These are phyloP conservation scores for Pygoscelis antarcticus DNA, from an alignment of 2,113 vertebrate genomes.

Conservation along the genomic window DNA sequence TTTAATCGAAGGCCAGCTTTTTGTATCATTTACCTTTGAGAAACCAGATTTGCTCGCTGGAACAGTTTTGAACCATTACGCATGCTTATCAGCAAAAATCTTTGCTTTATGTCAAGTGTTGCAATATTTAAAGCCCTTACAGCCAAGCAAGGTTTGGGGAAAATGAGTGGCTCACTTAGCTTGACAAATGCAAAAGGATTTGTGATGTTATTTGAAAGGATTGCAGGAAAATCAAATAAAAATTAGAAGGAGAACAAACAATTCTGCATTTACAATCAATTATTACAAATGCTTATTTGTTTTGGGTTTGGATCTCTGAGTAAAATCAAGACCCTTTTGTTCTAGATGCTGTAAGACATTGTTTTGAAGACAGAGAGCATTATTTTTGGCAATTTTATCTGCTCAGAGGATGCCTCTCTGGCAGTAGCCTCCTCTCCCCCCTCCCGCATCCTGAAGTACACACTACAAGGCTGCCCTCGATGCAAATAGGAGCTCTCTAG, in stretches of 20 bases:
- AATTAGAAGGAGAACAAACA: conserved; percentile 2
- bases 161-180: background rate
- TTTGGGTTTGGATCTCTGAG: background rate
- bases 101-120: conserved; percentile 30
- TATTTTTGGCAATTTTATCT: background rate
- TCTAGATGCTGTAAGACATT: background rate
- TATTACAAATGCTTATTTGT: background rate
- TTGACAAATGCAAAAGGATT: conserved; percentile 12
- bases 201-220: background rate
- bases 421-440: background rate
- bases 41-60: conserved; percentile 72
- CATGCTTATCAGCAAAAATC: conserved; percentile 23
- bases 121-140: conserved; percentile 21
- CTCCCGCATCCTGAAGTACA: background rate
- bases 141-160: conserved; percentile 11
- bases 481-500: background rate
- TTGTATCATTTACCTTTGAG: conserved; percentile 62
- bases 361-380: background rate
- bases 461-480: background rate
- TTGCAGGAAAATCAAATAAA: background rate
- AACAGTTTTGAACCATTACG: conserved; percentile 67
- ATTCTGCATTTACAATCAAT: background rate
- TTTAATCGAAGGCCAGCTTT: conserved; percentile 74
- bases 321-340: background rate
- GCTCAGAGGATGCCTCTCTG: background rate